Evolutionary conservation across 2,113 vertebrate species (phyloP).

Genomic region (Gavialis gangeticus): DNA sequence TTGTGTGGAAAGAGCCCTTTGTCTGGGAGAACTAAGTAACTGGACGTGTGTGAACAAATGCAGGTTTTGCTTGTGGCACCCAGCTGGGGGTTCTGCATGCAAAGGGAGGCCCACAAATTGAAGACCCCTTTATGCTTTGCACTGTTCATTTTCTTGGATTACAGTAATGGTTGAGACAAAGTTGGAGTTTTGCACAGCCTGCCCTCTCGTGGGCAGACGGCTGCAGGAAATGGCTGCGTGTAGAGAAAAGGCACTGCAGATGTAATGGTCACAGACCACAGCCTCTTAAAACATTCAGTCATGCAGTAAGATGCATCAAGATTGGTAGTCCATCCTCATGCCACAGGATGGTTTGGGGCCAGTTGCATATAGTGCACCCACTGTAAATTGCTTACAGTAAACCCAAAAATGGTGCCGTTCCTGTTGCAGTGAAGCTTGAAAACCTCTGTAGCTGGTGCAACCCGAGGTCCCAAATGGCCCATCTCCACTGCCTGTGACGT

Average conservation of each 20-base stretch:
- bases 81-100: background rate
- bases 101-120: background rate
- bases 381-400: background rate
- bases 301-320: too few species aligned
- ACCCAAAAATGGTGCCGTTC: background rate
- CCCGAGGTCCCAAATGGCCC: background rate
- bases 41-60: too few species aligned
- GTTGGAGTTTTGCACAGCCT: background rate
- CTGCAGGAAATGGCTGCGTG: rapidly evolving
- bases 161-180: background rate
- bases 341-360: too few species aligned
- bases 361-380: too few species aligned
- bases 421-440: background rate
- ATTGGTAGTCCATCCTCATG: rapidly evolving
- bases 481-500: background rate
- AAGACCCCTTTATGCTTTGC: too few species aligned
- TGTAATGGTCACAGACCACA: rapidly evolving
- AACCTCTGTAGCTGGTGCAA: background rate
- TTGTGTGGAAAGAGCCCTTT: background rate
- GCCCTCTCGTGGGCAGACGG: constrained; percentile 66
- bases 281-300: rapidly evolving
- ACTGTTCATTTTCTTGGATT: rapidly evolving
- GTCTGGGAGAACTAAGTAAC: rapidly evolving
- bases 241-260: background rate
- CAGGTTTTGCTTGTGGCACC: background rate